These are phyloP conservation scores for Andrena haemorrhoa DNA, from an alignment of 2,888 invertebrate species.

Conservation along the genomic window DNA sequence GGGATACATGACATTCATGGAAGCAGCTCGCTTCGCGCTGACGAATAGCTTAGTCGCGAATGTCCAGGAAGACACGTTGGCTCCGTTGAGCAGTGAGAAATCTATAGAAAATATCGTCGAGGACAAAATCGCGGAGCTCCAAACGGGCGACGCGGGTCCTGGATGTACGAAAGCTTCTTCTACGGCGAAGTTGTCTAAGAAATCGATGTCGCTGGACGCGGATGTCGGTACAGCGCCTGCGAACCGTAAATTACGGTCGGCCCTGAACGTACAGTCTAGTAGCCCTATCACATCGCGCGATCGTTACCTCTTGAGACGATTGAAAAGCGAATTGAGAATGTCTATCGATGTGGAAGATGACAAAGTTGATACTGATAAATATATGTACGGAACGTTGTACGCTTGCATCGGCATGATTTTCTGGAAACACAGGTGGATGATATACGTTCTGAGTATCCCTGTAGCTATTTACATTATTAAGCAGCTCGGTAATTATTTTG, in stretches of 20 bases:
- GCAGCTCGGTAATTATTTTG: conserved; percentile 84
- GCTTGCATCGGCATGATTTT: conserved; percentile 93
- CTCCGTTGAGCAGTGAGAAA: conserved; percentile 7
- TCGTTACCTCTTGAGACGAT: conserved; percentile 79
- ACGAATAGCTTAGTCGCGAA: conserved; percentile 69
- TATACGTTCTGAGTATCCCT: conserved; percentile 92
- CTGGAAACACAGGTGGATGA: conserved; percentile 94
- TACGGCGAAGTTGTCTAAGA: conserved; percentile 50
- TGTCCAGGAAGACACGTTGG: conserved; percentile 32
- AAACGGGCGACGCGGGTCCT: background rate
- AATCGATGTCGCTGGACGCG: conserved; percentile 79
- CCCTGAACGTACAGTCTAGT: conserved; percentile 40
- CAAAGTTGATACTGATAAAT: conserved; percentile 84
- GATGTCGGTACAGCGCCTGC: conserved; percentile 36
- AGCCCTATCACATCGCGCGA: conserved; percentile 60
- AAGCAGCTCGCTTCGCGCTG: conserved; percentile 77
- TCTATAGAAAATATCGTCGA: background rate
- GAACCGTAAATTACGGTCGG: conserved; percentile 55
- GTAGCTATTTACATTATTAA: conserved; percentile 90
- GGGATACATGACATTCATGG: conserved; percentile 78
- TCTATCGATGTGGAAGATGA: conserved; percentile 78
- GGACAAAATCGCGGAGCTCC: conserved; percentile 26
- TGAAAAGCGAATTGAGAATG: conserved; percentile 78
- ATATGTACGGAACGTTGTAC: conserved; percentile 92
- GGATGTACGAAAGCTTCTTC: conserved; percentile 8